Base-by-base conservation (phyloP, 2,113 vertebrate genomes). In the Ciconia boyciana region DNA sequence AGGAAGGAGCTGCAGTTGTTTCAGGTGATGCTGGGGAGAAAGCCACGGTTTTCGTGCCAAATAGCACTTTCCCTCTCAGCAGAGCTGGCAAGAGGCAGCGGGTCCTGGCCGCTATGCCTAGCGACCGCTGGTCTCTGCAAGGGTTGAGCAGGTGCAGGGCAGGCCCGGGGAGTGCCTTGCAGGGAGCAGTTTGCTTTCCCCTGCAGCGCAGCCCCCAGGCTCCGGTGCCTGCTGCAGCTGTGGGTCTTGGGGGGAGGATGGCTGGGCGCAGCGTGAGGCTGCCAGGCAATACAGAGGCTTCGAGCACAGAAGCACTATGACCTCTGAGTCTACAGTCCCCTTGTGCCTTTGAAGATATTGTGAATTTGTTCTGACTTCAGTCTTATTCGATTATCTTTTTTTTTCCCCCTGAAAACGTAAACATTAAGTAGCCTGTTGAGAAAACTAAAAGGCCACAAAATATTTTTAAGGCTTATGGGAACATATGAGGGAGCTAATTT, bases 101-200 rank as follows among this genome's bases (percentile, higher is more conserved):
- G 2, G 17, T 75, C 77, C 87, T 91, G 58, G 51, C 54, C 28
- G 11, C 32, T 62, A 49, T 14, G 11, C 43, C 52, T n/a, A 54
- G 51, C 43, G 31, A 49, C 39, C 10, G 51, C 57, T 81, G 60
- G 62, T 87, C 61, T 90, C 91, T 72, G 65, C 82, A 85, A 49
- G 57, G 74, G 44, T 34, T 71, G 64, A 95, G 81, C 94, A 97
- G 97, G 96, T 96, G 94, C 57, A 65, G 91, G 46, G 65, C 34
- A 87, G 32, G 49, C 24, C 74, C 57, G 26, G 57, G 65, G 55
- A 52, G 21, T 54, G 84, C 60, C 34, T 86, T 52, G 28, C 48
- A 26, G 48, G 66, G 78, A 78, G 55, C 24, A 31, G n/a, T 34
- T 60, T 49, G 51, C 66, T 69, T 60, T 26, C 6, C 32, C 36